Evolutionary conservation across 2,113 vertebrate genomes (phyloP), one percentile per base, ranked within the genome.

Genomic region (Corythoichthys haematopterus): DNA sequence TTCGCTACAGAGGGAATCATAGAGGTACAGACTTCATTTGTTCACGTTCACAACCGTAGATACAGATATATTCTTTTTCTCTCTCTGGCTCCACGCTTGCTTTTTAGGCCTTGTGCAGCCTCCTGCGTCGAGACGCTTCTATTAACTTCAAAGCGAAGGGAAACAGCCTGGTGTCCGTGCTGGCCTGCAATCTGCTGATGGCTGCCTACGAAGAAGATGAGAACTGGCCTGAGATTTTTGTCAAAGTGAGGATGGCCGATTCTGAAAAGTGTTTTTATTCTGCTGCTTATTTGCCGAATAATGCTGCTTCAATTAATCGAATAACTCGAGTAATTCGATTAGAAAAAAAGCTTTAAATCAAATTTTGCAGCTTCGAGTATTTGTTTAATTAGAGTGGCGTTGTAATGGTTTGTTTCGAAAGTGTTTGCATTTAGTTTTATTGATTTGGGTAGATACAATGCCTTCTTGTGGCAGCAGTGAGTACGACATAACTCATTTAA

Each of bases 161-260:
- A 3, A 98, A 98, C 71, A 98, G 94, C 75, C 89, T 98, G 0
- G 97, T 98, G 64, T 98, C 97, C 0, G 97, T 99, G 68, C 85
- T 99, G 65, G 93, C 97, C 15, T 97, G 97, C 72, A 99, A 94
- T 83, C 92, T 99, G 13, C 93, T 99, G 63, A 98, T 99, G 97
- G 96, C 97, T 0, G 97, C 97, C 0, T 99, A 99, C 0, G 97
- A 99, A 75, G 97, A 99, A 64, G 97, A 99, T 0, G 97, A 99
- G 79, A 99, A 99, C 90, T 99, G 97, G 97, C 97, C 97, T 0
- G 97, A 99, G 84, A 98, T 99, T 77, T 99, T 99, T 72, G 97
- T 99, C 16, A 99, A 99, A 92, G 97, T 91, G 66, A 72, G 84
- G 8, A 16, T 20, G 2, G n/a, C 20, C 11, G 3, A 10, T 2